phyloP scores from a whole-genome alignment of 2,113 vertebrate species.

The Panthera uncia region DNA sequence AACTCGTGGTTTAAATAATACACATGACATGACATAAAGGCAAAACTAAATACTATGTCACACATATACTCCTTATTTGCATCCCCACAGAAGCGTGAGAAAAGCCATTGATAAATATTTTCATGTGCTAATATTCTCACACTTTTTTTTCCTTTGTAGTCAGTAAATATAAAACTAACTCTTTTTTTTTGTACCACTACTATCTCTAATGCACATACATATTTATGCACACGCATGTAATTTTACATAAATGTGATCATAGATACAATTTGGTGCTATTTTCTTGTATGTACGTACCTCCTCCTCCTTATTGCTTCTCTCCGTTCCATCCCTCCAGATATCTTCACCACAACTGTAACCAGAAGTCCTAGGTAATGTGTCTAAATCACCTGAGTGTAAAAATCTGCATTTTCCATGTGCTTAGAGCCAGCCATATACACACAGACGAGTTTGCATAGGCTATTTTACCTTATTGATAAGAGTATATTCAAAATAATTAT shows the following conservation, averaged over 20 bases:
- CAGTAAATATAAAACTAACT: not conserved
- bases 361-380: not conserved
- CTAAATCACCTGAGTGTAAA: not conserved
- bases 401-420: not conserved
- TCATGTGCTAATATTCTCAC: not conserved
- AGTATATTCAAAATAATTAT: not conserved
- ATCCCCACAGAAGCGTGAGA: not conserved
- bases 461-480: not conserved
- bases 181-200: not conserved
- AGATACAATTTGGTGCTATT: not conserved
- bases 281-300: not conserved
- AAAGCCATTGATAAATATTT: not conserved
- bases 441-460: not conserved
- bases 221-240: not conserved
- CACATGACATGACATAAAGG: not conserved
- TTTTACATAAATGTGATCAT: not conserved
- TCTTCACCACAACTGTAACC: not conserved
- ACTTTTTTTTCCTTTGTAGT: not conserved
- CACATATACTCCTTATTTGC: not conserved
- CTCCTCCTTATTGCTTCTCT: not conserved
- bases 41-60: not conserved
- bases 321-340: not conserved
- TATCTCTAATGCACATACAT: not conserved
- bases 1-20: not conserved
- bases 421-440: not conserved